A percentile compares a stretch with the other conserved stretches of the same genome.
Evolutionary conservation across 2,797 vertebrate species (phyloP).

Genomic region (Octomys mimax): DNA sequence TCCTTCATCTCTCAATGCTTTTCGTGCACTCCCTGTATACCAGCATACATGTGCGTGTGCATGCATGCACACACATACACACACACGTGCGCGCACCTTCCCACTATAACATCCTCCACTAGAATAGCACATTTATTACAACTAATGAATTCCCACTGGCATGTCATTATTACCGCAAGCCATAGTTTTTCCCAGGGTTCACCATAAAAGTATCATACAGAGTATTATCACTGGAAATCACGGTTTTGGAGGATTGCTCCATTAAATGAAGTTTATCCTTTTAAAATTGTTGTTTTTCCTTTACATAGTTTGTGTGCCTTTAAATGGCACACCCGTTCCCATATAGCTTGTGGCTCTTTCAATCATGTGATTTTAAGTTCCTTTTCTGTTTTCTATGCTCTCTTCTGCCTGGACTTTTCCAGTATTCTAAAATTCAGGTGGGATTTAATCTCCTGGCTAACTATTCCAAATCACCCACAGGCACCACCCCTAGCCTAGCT

Average conservation of each 20-base stretch:
- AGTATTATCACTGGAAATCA: neutral
- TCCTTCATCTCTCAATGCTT: neutral
- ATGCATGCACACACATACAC: neutral
- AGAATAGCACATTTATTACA: neutral
- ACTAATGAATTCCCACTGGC: neutral
- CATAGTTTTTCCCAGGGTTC: neutral
- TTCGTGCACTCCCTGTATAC: no score
- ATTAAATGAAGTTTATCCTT: neutral
- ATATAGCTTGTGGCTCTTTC: neutral
- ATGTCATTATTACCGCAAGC: neutral
- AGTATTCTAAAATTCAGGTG: slow-evolving; percentile 26
- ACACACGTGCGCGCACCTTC: neutral
- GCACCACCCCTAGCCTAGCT: neutral
- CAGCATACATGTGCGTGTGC: no score
- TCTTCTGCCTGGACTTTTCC: neutral
- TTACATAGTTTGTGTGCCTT: neutral
- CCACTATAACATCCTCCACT: neutral
- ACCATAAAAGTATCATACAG: neutral
- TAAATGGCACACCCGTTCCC: neutral
- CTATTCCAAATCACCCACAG: neutral
- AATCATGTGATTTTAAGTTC: slow-evolving; percentile 2
- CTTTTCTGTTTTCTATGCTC: neutral
- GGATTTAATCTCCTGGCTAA: neutral
- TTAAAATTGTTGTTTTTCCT: neutral
- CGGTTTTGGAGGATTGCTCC: neutral